Base-by-base conservation (phyloP, 64 coral and sea anemone genomes). In the Pocillopora verrucosa region DNA sequence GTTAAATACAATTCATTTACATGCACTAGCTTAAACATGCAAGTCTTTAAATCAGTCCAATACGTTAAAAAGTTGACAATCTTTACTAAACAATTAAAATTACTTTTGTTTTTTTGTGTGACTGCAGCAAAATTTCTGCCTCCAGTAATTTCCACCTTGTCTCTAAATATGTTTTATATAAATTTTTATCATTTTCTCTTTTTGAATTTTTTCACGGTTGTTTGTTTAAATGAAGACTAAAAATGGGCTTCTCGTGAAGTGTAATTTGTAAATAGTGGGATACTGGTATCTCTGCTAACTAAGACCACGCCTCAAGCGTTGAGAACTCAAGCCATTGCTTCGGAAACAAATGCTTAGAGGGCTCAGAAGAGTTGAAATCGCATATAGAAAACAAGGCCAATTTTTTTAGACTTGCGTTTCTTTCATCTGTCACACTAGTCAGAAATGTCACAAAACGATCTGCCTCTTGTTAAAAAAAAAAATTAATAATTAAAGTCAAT, bases 1-100 rank as follows among this genome's bases (percentile, higher is more conserved):
- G 80, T 83, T 83, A 83, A 83, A 83, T 83, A 83, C 16, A 13
- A 83, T 70, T 70, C 22, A 70, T 83, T 83, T 45, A 83, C 80
- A 83, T 83, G 80, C 80, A 62, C 34, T 68, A 68, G 34, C 36
- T 83, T 20, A 83, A 83, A 83, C 80, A 83, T 83, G 80, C 80
- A 83, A 67, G 80, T 83, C 80, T 41, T 34, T 83, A 51, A 67
- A 83, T 83, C 80, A 83, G 13, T 82, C 63, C 38, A 38, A 67
- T 67, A 36, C 6, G 80, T 68, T 67, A 83, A 82, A 63, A 82
- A 60, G 34, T 82, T 82, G 25, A 83, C 36, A 83, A 83, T 45
- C 61, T 83, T n/a, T 83, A 26, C 19, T 67, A 65, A 70, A n/a
- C 67, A 12, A 35, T 63, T 83, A 16, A 61, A 35, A 35, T 62